phyloP scores from a whole-genome alignment of 2,113 vertebrate genomes.

The Chaetodon auriga region DNA sequence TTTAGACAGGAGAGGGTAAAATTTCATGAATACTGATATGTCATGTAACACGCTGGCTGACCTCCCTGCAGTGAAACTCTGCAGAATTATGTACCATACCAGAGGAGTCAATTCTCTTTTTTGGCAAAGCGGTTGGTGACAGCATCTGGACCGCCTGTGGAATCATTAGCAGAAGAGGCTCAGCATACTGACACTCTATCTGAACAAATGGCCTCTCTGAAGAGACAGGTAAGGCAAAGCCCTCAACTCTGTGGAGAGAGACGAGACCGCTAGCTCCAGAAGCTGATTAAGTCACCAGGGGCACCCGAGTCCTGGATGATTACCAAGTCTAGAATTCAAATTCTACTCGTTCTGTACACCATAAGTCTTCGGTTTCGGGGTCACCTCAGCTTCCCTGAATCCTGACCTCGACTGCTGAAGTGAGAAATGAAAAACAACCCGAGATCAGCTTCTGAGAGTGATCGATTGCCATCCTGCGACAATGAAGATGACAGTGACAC shows the following conservation, averaged over 20 bases:
- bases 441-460: constrained; percentile 15
- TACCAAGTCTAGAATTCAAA: constrained; percentile 35
- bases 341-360: not conserved
- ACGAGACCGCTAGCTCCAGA: constrained; percentile 21
- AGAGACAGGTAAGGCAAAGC: constrained; percentile 62
- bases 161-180: constrained; percentile 66
- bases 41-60: constrained; percentile 41
- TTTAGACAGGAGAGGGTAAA: constrained; percentile 22
- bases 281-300: constrained; percentile 61
- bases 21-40: constrained; percentile 53
- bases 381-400: constrained; percentile 20
- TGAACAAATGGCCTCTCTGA: constrained; percentile 65
- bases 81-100: constrained; percentile 23
- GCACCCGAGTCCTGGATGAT: constrained; percentile 24
- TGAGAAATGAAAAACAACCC: constrained; percentile 34
- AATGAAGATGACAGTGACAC: constrained; percentile 29
- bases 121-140: constrained; percentile 52
- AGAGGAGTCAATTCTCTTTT: constrained; percentile 54
- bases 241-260: constrained; percentile 26
- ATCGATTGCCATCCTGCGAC: constrained; percentile 28
- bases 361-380: not conserved
- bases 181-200: constrained; percentile 56
- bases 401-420: constrained; percentile 22
- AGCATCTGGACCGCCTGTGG: constrained; percentile 49
- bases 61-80: constrained; percentile 29